Base-by-base conservation (phyloP, 2,888 invertebrate genomes). In the Melolontha melolontha region DNA sequence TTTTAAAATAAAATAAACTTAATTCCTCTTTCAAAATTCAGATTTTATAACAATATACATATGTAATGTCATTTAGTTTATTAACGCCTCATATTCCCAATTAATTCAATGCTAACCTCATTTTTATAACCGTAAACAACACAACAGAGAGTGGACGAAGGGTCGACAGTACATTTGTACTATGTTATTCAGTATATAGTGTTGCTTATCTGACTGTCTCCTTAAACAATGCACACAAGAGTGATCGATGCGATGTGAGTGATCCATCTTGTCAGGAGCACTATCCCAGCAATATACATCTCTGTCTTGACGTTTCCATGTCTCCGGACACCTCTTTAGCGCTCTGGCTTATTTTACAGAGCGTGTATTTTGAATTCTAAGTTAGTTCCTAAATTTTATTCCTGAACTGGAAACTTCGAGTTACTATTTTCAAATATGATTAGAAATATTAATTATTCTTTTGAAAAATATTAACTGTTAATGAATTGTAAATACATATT, bases 191-290 rank as follows among this genome's bases (percentile, higher is more conserved):
- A 51, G 50, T 50, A 59, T 47, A 59, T 59, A 59, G 59, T 59
- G 66, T 49, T 66, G 66, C 66, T 66, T 66, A 66, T 66, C 66
- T 66, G 40, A 57, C 57, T 57, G 57, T 62, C 57, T 66, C 63
- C 51, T 67, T 70, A 71, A 71, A 71, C 71, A 71, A 71, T 71
- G 71, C 70, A 66, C 69, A 69, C 64, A 68, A 68, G 71, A 71
- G 68, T 71, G 71, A 71, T 71, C 68, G 71, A 71, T 71, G 70
- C 70, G 57, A 70, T 66, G 68, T 68, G 68, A 64, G 70, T 66
- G 71, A 71, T 71, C 71, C 71, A 71, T 71, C 71, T 71, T 71
- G 67, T 71, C 71, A 68, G 17, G 44, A 50, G 63, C 59, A 67
- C 47, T 66, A 66, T 51, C 50, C 67, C 55, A 39, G 54, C 42